These are phyloP conservation scores for Ctenomys sociabilis DNA, from an alignment of 2,113 vertebrate genomes.

Conservation along the genomic window DNA sequence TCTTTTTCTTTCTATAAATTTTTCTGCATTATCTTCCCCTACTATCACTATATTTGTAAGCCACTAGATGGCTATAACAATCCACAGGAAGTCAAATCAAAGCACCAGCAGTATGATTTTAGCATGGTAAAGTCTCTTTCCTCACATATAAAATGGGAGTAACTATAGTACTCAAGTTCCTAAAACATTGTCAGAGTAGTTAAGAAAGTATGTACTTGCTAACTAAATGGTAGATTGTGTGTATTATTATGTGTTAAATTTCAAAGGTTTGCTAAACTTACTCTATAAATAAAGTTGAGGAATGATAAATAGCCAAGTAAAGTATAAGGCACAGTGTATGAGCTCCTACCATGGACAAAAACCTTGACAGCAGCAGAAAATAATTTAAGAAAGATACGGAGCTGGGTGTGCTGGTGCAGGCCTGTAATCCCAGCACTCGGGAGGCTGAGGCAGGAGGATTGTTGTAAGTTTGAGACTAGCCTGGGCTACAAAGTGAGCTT, in stretches of 20 bases:
- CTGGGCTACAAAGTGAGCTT: too few species aligned
- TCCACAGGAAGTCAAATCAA: not conserved
- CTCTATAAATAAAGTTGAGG: not conserved
- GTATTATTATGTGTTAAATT: not conserved
- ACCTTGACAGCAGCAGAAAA: conserved; percentile 23
- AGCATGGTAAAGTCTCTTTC: not conserved
- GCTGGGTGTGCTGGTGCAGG: too few species aligned
- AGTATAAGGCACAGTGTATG: not conserved
- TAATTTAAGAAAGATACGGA: not conserved
- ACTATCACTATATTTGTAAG: conserved; percentile 31
- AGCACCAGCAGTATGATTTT: too few species aligned
- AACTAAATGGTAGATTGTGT: not conserved
- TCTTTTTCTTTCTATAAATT: not conserved
- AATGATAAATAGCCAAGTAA: not conserved
- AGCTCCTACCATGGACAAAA: not conserved
- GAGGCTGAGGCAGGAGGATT: too few species aligned
- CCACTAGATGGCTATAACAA: not conserved
- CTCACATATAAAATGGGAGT: not conserved
- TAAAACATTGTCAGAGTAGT: not conserved
- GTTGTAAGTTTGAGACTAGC: too few species aligned
- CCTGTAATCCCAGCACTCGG: too few species aligned
- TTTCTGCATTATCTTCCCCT: not conserved
- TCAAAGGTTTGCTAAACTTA: not conserved
- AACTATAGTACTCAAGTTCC: not conserved
- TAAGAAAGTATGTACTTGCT: not conserved